These are phyloP conservation scores for Nomada flava DNA, from an alignment of 2,888 invertebrate species.

Conservation along the genomic window DNA sequence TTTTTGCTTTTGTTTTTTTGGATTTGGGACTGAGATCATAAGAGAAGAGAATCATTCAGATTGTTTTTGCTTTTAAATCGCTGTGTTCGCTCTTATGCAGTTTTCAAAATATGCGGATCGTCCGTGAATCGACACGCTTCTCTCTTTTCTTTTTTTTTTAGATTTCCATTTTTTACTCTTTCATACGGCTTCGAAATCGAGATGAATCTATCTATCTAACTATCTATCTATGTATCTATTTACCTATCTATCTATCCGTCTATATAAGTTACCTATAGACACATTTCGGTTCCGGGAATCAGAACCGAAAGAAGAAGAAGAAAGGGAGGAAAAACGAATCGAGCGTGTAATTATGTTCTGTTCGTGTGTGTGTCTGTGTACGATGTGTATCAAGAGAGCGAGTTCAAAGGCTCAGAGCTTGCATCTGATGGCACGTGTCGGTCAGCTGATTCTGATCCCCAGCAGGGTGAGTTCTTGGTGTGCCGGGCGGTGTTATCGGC, in stretches of 20 bases:
- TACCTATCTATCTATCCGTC: neutral
- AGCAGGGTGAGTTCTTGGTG: constrained; percentile 74
- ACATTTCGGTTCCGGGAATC: neutral
- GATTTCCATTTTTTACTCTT: neutral
- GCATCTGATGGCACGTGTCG: constrained; percentile 83
- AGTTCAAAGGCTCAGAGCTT: constrained; percentile 79
- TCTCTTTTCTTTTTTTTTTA: neutral
- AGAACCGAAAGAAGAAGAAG: constrained; percentile 17
- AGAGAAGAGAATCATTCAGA: constrained; percentile 50
- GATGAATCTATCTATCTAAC: constrained; percentile 9
- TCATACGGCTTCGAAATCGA: constrained; percentile 41
- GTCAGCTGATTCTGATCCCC: constrained; percentile 77
- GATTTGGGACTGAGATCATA: constrained; percentile 70
- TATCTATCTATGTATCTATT: neutral
- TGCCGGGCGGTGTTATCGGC: constrained; percentile 81
- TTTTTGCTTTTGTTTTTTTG: constrained; percentile 33
- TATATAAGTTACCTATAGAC: neutral
- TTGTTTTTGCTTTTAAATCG: constrained; percentile 14
- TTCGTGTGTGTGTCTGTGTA: neutral
- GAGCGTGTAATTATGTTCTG: too few relatives aligned
- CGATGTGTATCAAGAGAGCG: constrained; percentile 10
- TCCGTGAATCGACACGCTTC: constrained; percentile 7
- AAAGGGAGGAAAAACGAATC: constrained; percentile 31
- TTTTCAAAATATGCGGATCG: constrained; percentile 18
- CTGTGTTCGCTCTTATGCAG: constrained; percentile 22